phyloP scores from a whole-genome alignment of 2,888 invertebrate species.

The Drosophila pseudotalamancana region DNA sequence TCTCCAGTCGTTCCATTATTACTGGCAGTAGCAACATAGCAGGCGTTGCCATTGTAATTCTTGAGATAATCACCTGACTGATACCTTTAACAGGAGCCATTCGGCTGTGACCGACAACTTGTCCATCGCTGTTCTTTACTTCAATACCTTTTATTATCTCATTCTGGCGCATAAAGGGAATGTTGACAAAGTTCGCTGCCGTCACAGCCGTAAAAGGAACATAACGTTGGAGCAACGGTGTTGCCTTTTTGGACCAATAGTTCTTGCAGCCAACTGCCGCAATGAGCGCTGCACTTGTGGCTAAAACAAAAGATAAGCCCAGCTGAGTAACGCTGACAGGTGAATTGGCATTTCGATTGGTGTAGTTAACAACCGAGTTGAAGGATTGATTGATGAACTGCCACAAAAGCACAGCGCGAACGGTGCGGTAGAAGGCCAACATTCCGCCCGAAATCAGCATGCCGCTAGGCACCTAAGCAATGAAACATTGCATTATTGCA shows the following conservation, averaged over 20 bases:
- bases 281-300: slow-evolving; percentile 93
- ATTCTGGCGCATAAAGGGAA: slow-evolving; percentile 96
- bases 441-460: slow-evolving; percentile 96
- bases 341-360: slow-evolving; percentile 95
- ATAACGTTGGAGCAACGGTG: slow-evolving; percentile 85
- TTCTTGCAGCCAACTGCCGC: slow-evolving; percentile 95
- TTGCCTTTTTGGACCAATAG: slow-evolving; percentile 89
- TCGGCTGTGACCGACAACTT: slow-evolving; percentile 88
- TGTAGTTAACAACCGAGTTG: slow-evolving; percentile 97
- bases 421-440: slow-evolving; percentile 95
- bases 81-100: slow-evolving; percentile 93
- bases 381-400: slow-evolving; percentile 98
- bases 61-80: slow-evolving; percentile 89
- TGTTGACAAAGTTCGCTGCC: slow-evolving; percentile 96
- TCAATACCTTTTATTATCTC: slow-evolving; percentile 91
- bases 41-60: slow-evolving; percentile 95
- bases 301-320: slow-evolving; percentile 93
- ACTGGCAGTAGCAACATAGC: slow-evolving; percentile 94
- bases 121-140: slow-evolving; percentile 91
- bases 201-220: slow-evolving; percentile 87
- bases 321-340: slow-evolving; percentile 91
- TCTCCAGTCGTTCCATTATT: slow-evolving; percentile 93
- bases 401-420: slow-evolving; percentile 95
- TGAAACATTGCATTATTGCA: slow-evolving; percentile 12
- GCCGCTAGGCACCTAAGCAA: slow-evolving; percentile 89